Percentiles rank a stretch among this genome's conserved stretches.
Evolutionary conservation across 2,113 vertebrate genomes (phyloP).

Genomic region (Carassius carassius): DNA sequence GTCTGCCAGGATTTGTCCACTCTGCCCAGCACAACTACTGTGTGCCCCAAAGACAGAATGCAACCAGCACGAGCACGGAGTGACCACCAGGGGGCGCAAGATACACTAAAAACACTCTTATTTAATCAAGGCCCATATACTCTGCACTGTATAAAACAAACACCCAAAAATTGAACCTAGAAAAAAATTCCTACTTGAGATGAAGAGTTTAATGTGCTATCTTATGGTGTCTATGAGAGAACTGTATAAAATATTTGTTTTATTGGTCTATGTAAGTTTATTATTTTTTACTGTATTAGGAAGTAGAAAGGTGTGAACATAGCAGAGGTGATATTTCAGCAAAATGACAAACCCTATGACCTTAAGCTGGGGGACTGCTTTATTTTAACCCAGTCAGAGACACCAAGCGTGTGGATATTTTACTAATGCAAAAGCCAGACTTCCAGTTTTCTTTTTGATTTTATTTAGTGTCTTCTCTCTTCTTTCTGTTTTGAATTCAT

Average conservation of each 20-base stretch:
- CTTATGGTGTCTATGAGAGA: conserved; percentile 64
- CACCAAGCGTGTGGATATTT: conserved; percentile 78
- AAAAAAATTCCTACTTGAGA: conserved; percentile 80
- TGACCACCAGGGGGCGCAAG: conserved; percentile 66
- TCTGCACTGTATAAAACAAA: conserved; percentile 92
- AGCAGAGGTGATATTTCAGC: conserved; percentile 59
- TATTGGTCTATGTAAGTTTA: conserved; percentile 61
- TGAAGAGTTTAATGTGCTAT: conserved; percentile 72
- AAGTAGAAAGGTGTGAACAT: conserved; percentile 54
- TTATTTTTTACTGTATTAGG: conserved; percentile 58
- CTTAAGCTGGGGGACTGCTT: conserved; percentile 74
- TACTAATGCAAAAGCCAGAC: conserved; percentile 40
- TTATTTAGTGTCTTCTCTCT: conserved; percentile 60
- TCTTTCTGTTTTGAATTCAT: conserved; percentile 15
- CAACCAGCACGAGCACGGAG: conserved; percentile 76
- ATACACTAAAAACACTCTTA: conserved; percentile 66
- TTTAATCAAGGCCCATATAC: conserved; percentile 81
- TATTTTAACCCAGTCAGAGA: conserved; percentile 69
- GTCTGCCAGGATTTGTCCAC: conserved; percentile 86
- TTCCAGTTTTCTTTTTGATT: conserved; percentile 46
- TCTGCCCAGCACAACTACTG: conserved; percentile 94
- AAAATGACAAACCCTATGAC: conserved; percentile 86
- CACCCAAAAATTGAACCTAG: conserved; percentile 62
- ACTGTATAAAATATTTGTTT: conserved; percentile 72
- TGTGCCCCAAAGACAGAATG: conserved; percentile 73